These are phyloP conservation scores for Globodera ellingtonae DNA, from an alignment of 1,140 invertebrate species.

Conservation along the genomic window DNA sequence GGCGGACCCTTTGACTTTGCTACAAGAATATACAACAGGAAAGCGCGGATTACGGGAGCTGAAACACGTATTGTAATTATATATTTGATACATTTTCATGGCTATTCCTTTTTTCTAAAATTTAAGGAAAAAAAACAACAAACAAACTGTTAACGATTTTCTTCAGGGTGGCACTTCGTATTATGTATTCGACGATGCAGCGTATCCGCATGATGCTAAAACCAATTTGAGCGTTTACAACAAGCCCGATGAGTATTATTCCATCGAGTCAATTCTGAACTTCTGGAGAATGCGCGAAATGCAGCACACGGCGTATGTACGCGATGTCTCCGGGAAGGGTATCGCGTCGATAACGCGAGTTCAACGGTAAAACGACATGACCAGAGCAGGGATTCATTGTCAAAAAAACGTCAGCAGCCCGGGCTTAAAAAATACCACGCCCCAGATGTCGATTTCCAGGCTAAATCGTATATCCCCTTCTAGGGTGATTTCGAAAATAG, in stretches of 20 bases:
- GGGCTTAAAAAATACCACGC: too few relatives aligned
- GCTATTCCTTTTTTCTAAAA: conserved; percentile 7
- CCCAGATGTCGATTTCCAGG: too few relatives aligned
- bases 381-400: conserved; percentile 4
- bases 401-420: neutral
- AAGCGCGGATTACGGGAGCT: conserved; percentile 34
- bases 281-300: conserved; percentile 45
- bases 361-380: conserved; percentile 48
- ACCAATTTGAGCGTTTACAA: conserved; percentile 45
- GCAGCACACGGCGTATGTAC: conserved; percentile 46
- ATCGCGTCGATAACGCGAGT: conserved; percentile 48
- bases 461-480: too few relatives aligned
- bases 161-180: conserved; percentile 43
- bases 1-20: conserved; percentile 40
- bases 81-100: conserved; percentile 9
- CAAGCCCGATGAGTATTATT: conserved; percentile 49
- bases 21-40: conserved; percentile 43
- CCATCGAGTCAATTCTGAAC: conserved; percentile 46
- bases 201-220: conserved; percentile 45
- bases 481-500: too few relatives aligned
- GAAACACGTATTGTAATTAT: conserved; percentile 25
- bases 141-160: too few relatives aligned
- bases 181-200: conserved; percentile 49
- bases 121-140: neutral
- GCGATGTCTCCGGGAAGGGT: conserved; percentile 48